Conservation (phyloP, 2,888 invertebrate genomes). For the Apamea epomidion region DNA sequence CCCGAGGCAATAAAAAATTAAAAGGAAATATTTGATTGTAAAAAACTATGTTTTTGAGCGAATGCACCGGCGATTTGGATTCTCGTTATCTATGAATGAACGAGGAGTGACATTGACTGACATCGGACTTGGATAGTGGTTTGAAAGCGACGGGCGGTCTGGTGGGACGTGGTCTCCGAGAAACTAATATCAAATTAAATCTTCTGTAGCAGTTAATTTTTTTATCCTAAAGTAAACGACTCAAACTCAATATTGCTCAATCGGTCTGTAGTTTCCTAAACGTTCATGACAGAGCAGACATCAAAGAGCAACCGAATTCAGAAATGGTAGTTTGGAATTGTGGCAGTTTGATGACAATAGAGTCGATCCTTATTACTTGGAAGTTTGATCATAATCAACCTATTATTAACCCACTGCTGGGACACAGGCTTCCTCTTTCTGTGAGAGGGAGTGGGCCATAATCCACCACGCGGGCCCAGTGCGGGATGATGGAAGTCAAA, state of each 20-base stretch:
- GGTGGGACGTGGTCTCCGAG: conserved; percentile 43
- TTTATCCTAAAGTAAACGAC: conserved; percentile 19
- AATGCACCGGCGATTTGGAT: conserved; percentile 71
- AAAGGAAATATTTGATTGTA: conserved; percentile 25
- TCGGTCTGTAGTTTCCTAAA: conserved; percentile 4
- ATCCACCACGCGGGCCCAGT: background rate
- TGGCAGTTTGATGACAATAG: background rate
- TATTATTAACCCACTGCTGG: background rate
- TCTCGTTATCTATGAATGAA: conserved; percentile 74
- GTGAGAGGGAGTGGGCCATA: background rate
- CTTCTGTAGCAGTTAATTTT: conserved; percentile 21
- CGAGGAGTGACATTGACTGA: conserved; percentile 83
- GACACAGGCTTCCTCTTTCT: background rate
- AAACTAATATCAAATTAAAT: conserved; percentile 57
- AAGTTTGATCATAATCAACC: background rate
- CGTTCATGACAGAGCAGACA: no score
- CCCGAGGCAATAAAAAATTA: conserved; percentile 3
- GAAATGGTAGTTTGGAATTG: background rate
- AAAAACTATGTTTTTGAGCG: conserved; percentile 49
- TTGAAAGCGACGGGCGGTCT: conserved; percentile 67
- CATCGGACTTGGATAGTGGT: conserved; percentile 69
- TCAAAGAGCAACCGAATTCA: background rate
- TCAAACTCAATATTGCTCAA: conserved; percentile 21
- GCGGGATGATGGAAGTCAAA: background rate
- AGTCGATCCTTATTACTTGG: background rate